Base-by-base conservation (phyloP, 2,888 invertebrate species). In the Cepaea hortensis region DNA sequence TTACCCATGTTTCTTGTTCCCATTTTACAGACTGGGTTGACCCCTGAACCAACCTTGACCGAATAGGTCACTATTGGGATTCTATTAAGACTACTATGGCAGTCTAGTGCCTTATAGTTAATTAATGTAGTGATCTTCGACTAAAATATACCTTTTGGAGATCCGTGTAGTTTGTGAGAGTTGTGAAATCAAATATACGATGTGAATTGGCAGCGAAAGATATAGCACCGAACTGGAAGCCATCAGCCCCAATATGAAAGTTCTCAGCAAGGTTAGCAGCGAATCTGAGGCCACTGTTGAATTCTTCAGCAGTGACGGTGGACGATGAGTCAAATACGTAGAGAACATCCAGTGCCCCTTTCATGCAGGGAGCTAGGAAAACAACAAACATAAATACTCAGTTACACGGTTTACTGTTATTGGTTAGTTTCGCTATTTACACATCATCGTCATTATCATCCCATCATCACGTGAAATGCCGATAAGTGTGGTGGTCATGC, bases 251-350 rank as follows among this genome's bases (percentile, higher is more conserved):
- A 77, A 77, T 55, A 11, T 55, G 55, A 13, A 77, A 77, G 13
- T 77, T 77, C n/a, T 77, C 77, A n/a, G 77, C 77, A 50, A 77
- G 61, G 7, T 77, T 77, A 2, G 77, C n/a, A n/a, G 77, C 55
- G 11, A 55, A 7, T 55, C 55, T n/a, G 55, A 77, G n/a, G 7
- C 77, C 50, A 7, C 3, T 6, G 50, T 55, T n/a, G n/a, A 55
- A 77, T 50, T 77, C 55, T 15, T 50, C 77, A 55, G 55, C n/a
- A 2, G n/a, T n/a, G 4, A 77, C 77, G 15, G 3, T 61, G 7
- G 55, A 13, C 18, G 77, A 77, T 20, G 77, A 55, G 55, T 77
- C 77, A 9, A 77, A 3, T 3, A 77, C n/a, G 61, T 77, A 77
- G 55, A 77, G 55, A n/a, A 77, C 55, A 77, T 77, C 77, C 50